A percentile compares a stretch with the other conserved stretches of the same genome.
Conservation (phyloP, 1,140 invertebrate genomes). For the Tetramorium alpestre region DNA sequence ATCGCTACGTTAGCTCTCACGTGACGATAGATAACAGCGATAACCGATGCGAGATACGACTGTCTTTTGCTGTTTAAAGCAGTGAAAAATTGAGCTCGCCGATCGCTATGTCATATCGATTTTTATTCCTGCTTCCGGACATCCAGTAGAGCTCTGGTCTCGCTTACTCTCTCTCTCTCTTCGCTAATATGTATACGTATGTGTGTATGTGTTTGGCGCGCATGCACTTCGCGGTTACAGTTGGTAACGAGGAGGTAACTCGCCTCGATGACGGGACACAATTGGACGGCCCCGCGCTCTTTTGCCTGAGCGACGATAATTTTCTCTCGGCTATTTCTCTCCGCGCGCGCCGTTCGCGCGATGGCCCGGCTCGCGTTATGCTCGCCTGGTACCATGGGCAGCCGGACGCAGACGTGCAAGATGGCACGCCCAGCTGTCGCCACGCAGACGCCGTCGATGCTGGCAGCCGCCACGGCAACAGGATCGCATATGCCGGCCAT, state of each 20-base stretch:
- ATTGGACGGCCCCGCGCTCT: constrained; percentile 33
- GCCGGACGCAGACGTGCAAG: constrained; percentile 85
- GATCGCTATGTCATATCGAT: background rate
- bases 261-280: constrained; percentile 33
- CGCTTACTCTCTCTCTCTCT: background rate
- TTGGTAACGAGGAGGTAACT: constrained; percentile 47
- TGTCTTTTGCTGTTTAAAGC: background rate
- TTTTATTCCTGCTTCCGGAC: background rate
- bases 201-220: constrained; percentile 6
- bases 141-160: background rate
- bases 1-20: background rate
- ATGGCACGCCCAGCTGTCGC: constrained; percentile 78
- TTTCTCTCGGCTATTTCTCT: constrained; percentile 1
- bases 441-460: constrained; percentile 79
- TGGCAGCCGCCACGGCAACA: constrained; percentile 74
- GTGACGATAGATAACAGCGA: background rate
- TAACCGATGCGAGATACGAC: background rate
- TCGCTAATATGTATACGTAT: background rate
- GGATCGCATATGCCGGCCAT: constrained; percentile 71
- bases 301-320: constrained; percentile 23
- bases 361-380: constrained; percentile 49
- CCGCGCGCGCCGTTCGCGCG: background rate
- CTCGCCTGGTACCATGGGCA: constrained; percentile 80
- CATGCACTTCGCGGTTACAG: constrained; percentile 32
- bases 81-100: background rate